Evolutionary conservation across 2,797 vertebrate genomes (phyloP).

Genomic region (Toxotes lorentzi): DNA sequence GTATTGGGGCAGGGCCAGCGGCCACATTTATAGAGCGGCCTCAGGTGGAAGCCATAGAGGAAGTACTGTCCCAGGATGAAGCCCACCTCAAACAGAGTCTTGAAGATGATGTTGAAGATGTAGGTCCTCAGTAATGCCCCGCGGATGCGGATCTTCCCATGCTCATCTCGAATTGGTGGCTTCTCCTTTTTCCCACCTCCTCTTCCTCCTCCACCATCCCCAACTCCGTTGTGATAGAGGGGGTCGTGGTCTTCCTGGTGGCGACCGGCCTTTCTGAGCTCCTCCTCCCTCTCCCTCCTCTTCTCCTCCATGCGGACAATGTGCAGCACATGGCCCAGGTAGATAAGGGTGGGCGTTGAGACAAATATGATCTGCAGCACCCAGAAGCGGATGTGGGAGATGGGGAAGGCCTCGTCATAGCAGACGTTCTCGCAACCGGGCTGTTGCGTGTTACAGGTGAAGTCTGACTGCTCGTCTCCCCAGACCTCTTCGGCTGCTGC

Average conservation of each 20-base stretch:
- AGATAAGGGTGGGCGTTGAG: conserved; percentile 96
- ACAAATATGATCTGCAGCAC: conserved; percentile 99
- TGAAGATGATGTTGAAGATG: conserved; percentile 96
- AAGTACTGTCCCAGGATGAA: conserved; percentile 96
- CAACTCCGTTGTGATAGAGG: conserved; percentile 76
- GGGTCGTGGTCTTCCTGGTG: conserved; percentile 83
- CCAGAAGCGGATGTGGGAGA: conserved; percentile 98
- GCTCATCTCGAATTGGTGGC: conserved; percentile 87
- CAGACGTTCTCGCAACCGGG: conserved; percentile 96
- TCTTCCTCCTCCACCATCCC: conserved; percentile 38
- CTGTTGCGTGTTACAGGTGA: conserved; percentile 95
- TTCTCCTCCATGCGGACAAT: conserved; percentile 95
- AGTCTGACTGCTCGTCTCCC: conserved; percentile 96
- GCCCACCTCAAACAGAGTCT: conserved; percentile 94
- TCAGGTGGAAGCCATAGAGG: conserved; percentile 93
- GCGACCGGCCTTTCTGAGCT: conserved; percentile 80
- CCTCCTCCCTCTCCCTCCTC: conserved; percentile 90
- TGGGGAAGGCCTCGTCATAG: conserved; percentile 96
- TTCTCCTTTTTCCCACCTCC: conserved; percentile 84
- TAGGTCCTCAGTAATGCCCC: conserved; percentile 94
- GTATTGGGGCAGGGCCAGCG: conserved; percentile 95
- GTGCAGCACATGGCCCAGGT: conserved; percentile 96
- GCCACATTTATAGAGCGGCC: conserved; percentile 92
- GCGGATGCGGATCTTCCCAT: conserved; percentile 90
- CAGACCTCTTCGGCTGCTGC: conserved; percentile 94